Percentiles rank a stretch among this genome's conserved stretches.
phyloP scores from a whole-genome alignment of 1,140 invertebrate genomes.

The Planococcus citri region DNA sequence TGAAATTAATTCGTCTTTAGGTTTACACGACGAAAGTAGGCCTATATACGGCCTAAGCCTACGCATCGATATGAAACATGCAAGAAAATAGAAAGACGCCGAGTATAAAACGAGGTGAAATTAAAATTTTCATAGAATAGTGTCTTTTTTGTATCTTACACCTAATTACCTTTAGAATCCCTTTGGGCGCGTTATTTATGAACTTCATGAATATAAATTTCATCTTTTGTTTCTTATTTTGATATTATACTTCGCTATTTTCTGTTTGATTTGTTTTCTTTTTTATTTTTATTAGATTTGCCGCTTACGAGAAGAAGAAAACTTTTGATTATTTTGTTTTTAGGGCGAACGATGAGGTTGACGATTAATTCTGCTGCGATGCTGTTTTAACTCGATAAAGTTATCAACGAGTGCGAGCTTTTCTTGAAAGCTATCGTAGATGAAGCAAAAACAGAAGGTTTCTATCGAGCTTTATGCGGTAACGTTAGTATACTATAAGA shows the following conservation, averaged over 20 bases:
- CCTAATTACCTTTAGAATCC: background rate
- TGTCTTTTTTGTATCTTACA: background rate
- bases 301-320: too few species aligned
- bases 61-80: background rate
- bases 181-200: conserved; percentile 1
- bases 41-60: background rate
- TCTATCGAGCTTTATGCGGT: too few species aligned
- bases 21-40: too few species aligned
- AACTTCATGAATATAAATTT: conserved; percentile 4
- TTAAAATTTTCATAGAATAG: background rate
- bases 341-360: too few species aligned
- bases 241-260: background rate
- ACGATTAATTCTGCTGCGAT: too few species aligned
- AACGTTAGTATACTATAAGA: too few species aligned
- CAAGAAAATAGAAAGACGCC: background rate
- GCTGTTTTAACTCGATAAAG: too few species aligned
- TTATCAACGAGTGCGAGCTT: too few species aligned
- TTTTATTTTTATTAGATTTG: too few species aligned
- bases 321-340: too few species aligned
- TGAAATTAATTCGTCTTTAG: background rate
- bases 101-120: background rate
- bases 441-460: too few species aligned
- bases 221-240: background rate
- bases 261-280: background rate
- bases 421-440: too few species aligned